Base-by-base conservation (phyloP, 2,797 vertebrate species). In the Graptemys geographica region DNA sequence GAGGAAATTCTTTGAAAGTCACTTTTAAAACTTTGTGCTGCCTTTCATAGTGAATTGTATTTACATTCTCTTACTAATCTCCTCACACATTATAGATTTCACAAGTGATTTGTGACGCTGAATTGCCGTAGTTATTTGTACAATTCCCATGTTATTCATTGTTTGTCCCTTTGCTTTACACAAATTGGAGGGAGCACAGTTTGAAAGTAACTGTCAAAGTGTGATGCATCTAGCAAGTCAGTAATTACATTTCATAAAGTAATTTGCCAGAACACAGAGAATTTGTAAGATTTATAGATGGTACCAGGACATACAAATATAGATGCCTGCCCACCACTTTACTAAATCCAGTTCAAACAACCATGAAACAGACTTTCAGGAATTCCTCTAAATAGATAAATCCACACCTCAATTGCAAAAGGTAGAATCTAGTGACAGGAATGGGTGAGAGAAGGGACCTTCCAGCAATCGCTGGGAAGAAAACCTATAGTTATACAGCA, bases 41-140 rank as follows among this genome's bases (percentile, higher is more conserved):
- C 18, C 13, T 95, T 96, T 91, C 83, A 37, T 86, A 90, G 41
- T 80, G 84, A 89, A 49, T 81, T 62, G 95, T 90, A 76, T 79
- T 47, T 95, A 81, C 9, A 92, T 74, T 93, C 0, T 0, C 83
- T 96, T 97, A 84, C 47, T 93, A 94, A 97, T 95, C 96, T 95
- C 90, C 94, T 97, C 94, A 97, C 91, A 96, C 93, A 95, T 91
- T 91, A 56, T 52, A 95, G 88, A 97, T 97, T 97, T 97, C 92
- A 97, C 96, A 97, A 97, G 52, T 95, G 92, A 97, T 89, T 97
- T 95, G 94, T 96, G 89, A 93, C 62, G 74, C 27, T 89, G 96
- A 96, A 96, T 95, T 96, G 92, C 86, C 88, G 7, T 87, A 92
- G 87, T 41, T 95, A 87, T 93, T 95, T 95, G 81, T 90, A 92